These are phyloP conservation scores for Epirrhoe alternata DNA, from an alignment of 2,888 invertebrate genomes.

Conservation along the genomic window DNA sequence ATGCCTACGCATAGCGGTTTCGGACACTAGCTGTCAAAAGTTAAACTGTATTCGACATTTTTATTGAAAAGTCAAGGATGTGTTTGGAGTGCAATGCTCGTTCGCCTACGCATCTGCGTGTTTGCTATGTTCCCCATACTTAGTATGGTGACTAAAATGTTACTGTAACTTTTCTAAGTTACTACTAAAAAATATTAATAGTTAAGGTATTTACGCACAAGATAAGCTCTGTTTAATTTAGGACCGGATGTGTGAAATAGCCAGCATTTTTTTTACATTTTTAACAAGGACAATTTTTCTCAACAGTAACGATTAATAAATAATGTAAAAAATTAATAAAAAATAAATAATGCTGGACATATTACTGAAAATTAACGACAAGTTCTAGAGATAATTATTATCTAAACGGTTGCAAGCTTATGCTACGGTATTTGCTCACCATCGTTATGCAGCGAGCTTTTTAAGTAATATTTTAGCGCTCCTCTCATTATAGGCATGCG, in stretches of 20 bases:
- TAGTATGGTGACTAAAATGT: slow-evolving; percentile 48
- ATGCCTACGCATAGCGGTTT: slow-evolving; percentile 33
- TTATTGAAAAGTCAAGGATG: slow-evolving; percentile 59
- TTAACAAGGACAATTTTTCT: no score
- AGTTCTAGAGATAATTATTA: no score
- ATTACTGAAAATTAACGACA: no score
- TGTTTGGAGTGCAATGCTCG: slow-evolving; percentile 53
- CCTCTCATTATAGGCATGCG: slow-evolving; percentile 42
- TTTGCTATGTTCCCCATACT: slow-evolving; percentile 51
- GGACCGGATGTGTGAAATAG: no score
- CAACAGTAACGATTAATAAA: no score
- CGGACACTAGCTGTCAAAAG: slow-evolving; percentile 29
- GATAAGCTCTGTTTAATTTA: slow-evolving; percentile 21
- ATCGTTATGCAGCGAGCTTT: no score
- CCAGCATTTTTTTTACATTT: no score
- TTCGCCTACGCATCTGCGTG: slow-evolving; percentile 49
- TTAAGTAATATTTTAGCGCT: slow-evolving; percentile 43
- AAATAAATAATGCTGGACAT: no score
- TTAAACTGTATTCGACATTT: slow-evolving; percentile 42
- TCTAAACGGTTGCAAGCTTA: no score
- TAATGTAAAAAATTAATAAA: no score
- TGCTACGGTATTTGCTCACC: no score
- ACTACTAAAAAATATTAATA: no score
- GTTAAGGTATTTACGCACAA: neutral
- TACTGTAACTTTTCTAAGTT: neutral